Evolutionary conservation across 2,113 vertebrate species (phyloP), one percentile per base, ranked within the genome.

Genomic region (Tetraodon nigroviridis): DNA sequence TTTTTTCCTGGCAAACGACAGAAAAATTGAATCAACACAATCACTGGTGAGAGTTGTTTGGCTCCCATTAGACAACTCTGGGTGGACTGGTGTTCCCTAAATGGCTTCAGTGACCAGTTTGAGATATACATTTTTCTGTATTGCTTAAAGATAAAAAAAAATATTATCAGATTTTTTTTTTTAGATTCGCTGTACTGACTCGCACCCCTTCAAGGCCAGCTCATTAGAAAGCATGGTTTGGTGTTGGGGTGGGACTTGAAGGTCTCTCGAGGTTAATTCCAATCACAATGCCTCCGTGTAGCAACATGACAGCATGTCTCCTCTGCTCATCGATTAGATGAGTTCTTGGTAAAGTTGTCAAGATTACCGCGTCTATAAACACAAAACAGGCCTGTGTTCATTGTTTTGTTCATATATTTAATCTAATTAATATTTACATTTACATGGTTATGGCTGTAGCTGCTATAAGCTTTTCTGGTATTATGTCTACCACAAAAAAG

Each of bases 191-290:
- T 61, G 80, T 76, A 76, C 63, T 57, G 51, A n/a, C 67, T 64
- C 5, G 67, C 63, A 73, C 69, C 68, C 71, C 65, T 77, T 68
- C 68, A 50, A 78, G 68, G 59, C 55, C 73, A 56, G 71, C 82
- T 89, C 86, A 89, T 89, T 89, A 86, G 72, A 61, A 67, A 73
- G 51, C 79, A 64, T 73, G 69, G 79, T 84, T 85, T 81, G 72
- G 72, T 56, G 55, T 76, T 70, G 48, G 58, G 56, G 69, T 69
- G 76, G 69, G 73, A 53, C 70, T 51, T 61, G 44, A 79, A 84
- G 86, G 85, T 89, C 84, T 52, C 61, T 7, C 41, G 60, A 75
- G 87, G 86, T 89, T 89, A 88, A 90, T 86, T 87, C 78, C 69
- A 69, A 84, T 88, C 68, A 66, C 66, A 63, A 63, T 78, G 78